phyloP scores from a whole-genome alignment of 2,113 vertebrate species.

The Collichthys lucidus region DNA sequence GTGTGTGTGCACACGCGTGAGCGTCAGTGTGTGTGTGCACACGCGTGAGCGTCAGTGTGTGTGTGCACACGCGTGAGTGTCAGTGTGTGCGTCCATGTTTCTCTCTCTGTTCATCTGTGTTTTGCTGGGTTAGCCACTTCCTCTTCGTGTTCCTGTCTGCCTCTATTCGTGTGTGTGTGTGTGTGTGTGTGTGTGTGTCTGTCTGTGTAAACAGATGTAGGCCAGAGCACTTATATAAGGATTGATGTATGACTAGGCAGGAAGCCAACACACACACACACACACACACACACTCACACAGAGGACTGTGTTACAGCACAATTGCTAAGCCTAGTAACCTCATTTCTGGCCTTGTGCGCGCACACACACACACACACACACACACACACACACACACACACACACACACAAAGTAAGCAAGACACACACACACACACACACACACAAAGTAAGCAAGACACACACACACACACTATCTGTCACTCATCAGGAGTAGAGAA shows the following conservation, averaged over 20 bases:
- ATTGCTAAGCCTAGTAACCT: constrained; percentile 76
- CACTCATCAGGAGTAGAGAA: background rate
- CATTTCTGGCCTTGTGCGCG: constrained; percentile 45
- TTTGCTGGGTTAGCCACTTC: constrained; percentile 3
- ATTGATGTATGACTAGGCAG: constrained; percentile 8
- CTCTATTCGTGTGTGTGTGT: background rate
- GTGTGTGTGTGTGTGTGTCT: constrained; percentile 28
- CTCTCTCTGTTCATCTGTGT: background rate
- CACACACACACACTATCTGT: background rate
- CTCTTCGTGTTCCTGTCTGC: background rate
- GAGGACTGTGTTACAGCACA: constrained; percentile 43
- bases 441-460: background rate
- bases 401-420: background rate
- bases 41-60: background rate
- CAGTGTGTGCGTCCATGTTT: background rate
- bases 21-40: background rate
- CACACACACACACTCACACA: constrained; percentile 14
- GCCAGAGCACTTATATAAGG: constrained; percentile 79
- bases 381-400: too few species aligned
- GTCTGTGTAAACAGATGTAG: constrained; percentile 70
- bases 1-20: background rate
- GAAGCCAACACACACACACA: background rate
- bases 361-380: background rate
- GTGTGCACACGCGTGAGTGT: background rate
- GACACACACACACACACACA: too few species aligned